Percentiles rank a stretch among this genome's conserved stretches.
These are phyloP conservation scores for Protonibea diacanthus DNA, from an alignment of 2,797 vertebrate species.

Conservation along the genomic window DNA sequence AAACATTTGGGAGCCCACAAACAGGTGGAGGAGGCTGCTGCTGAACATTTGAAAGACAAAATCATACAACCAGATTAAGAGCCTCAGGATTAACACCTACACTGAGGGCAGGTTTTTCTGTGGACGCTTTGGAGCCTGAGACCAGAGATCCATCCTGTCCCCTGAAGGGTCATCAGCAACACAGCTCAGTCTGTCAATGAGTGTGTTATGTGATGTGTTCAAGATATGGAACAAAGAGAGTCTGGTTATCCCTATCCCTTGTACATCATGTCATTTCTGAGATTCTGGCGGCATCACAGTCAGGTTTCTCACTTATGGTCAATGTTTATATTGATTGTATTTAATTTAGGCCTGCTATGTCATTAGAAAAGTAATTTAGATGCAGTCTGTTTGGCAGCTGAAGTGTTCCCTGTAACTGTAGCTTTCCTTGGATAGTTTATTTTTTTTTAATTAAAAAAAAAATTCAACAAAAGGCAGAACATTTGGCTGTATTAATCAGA, in stretches of 20 bases:
- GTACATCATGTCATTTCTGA: too few species aligned
- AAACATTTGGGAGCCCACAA: slow-evolving; percentile 72
- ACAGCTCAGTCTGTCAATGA: too few species aligned
- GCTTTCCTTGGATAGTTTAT: background rate
- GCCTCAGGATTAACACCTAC: background rate
- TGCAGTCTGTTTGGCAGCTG: background rate
- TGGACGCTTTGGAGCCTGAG: background rate
- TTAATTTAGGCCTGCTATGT: too few species aligned
- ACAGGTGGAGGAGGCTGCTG: slow-evolving; percentile 70
- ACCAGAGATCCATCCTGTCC: background rate
- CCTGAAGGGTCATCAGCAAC: background rate
- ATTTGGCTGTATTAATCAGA: background rate
- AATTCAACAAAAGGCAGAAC: background rate
- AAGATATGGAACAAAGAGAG: too few species aligned
- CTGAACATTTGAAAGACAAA: slow-evolving; percentile 55
- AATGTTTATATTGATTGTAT: too few species aligned
- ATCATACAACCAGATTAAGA: slow-evolving; percentile 12
- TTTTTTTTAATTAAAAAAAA: background rate
- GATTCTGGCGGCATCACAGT: too few species aligned
- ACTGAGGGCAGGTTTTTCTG: background rate
- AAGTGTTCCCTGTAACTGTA: background rate
- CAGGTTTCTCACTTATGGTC: too few species aligned
- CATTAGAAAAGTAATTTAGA: too few species aligned
- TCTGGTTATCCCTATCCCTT: too few species aligned
- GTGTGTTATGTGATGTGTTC: too few species aligned